Evolutionary conservation across 2,113 vertebrate species (phyloP), one percentile per base, ranked within the genome.

Genomic region (Leptodactylus fuscus): DNA sequence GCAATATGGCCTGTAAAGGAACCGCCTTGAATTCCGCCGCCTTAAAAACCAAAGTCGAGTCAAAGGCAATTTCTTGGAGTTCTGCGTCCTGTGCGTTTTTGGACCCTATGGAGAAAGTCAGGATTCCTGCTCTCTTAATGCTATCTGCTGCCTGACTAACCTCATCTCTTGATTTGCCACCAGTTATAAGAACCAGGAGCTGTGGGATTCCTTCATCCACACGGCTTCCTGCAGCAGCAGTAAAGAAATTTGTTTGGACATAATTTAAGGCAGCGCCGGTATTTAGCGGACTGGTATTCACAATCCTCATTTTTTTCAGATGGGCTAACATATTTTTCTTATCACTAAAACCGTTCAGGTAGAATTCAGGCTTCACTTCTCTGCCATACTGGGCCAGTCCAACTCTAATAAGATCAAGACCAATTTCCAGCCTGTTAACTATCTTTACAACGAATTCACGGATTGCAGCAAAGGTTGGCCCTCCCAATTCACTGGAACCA

Each of bases 201-300:
- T 96, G 96, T 0, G 96, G 95, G 20, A 98, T 91, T 0, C 93
- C 91, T 85, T 94, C 91, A 1, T 91, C 81, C 0, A 93, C 85
- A 78, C 98, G 95, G 88, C 96, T 94, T 70, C 98, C 98, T 0
- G 90, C 92, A 3, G 91, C 89, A 27, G 90, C 73, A 5, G 53
- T 92, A 81, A 99, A 93, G 92, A 98, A 95, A 69, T 93, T 93
- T 29, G 36, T 91, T 51, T 95, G 94, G 49, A 96, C 95, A 49
- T 93, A 96, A 75, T 97, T 93, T 88, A 99, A 89, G 0, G 97
- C 98, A 0, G 94, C 93, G 55, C 97, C 98, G 0, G 95, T 97
- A 89, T 96, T 96, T 78, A 96, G 90, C 0, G 74, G 67, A 0
- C 93, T 86, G 5, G 91, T 90, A 32, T 90, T 95, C 62, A 95